A percentile compares a stretch with the other conserved stretches of the same genome.
These are phyloP conservation scores for Zaprionus davidi DNA, from an alignment of 1,140 invertebrate genomes.

Conservation along the genomic window DNA sequence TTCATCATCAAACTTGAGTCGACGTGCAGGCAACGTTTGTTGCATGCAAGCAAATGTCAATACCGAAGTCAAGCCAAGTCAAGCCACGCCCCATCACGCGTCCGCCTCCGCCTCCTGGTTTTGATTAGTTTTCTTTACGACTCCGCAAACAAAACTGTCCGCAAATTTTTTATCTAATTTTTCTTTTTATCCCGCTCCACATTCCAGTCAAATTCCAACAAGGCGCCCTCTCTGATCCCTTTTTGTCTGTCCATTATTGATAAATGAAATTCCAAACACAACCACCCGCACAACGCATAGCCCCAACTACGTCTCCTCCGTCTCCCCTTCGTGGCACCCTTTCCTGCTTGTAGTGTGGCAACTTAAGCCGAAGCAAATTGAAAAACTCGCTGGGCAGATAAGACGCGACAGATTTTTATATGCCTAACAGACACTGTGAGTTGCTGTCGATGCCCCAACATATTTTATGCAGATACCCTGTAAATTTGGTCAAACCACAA, in stretches of 20 bases:
- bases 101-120: background rate
- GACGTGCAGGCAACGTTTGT: constrained; percentile 26
- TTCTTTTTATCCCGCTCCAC: constrained; percentile 7
- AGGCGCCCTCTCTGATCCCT: constrained; percentile 12
- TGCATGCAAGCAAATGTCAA: constrained; percentile 55
- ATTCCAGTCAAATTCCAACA: constrained; percentile 16
- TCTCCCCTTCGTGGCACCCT: too few species aligned
- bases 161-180: constrained; percentile 12
- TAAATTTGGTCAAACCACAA: too few species aligned
- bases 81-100: constrained; percentile 34
- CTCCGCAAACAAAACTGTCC: constrained; percentile 14
- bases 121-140: constrained; percentile 31
- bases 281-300: background rate
- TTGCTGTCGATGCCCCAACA: constrained; percentile 17
- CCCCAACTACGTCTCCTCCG: background rate
- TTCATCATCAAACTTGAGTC: constrained; percentile 71
- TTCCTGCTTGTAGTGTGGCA: constrained; percentile 1
- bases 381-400: constrained; percentile 37
- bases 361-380: constrained; percentile 45
- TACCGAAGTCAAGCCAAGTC: constrained; percentile 20
- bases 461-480: constrained; percentile 19
- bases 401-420: constrained; percentile 45
- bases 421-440: constrained; percentile 19
- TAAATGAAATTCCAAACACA: constrained; percentile 71
- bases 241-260: constrained; percentile 61